A percentile compares a stretch with the other conserved stretches of the same genome.
phyloP scores from a whole-genome alignment of 1,140 invertebrate genomes.

The Drepana arcuata region DNA sequence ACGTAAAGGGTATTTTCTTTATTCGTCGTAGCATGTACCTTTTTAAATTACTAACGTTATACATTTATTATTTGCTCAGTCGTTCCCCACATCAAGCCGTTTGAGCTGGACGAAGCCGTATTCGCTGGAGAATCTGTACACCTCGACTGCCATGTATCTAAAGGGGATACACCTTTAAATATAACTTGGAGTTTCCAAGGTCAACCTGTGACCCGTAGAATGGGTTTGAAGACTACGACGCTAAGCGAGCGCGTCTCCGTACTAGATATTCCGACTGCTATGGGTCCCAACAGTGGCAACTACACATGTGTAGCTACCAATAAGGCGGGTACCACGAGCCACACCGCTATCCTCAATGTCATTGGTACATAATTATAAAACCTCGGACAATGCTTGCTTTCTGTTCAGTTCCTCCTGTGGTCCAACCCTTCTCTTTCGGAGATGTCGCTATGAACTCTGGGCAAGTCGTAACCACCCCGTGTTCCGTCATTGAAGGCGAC shows the following conservation, averaged over 20 bases:
- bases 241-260: slow-evolving; percentile 71
- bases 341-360: slow-evolving; percentile 76
- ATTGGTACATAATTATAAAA: slow-evolving; percentile 72
- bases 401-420: slow-evolving; percentile 78
- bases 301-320: slow-evolving; percentile 82
- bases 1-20: slow-evolving; percentile 75
- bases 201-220: slow-evolving; percentile 35
- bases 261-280: slow-evolving; percentile 72
- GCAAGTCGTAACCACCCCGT: slow-evolving; percentile 76
- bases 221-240: slow-evolving; percentile 67
- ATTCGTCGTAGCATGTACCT: slow-evolving; percentile 42
- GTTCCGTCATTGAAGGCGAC: slow-evolving; percentile 84
- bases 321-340: slow-evolving; percentile 76
- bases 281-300: slow-evolving; percentile 76
- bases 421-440: slow-evolving; percentile 81
- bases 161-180: slow-evolving; percentile 72
- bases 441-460: slow-evolving; percentile 79
- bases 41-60: slow-evolving; percentile 41
- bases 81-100: slow-evolving; percentile 78
- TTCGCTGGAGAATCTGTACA: slow-evolving; percentile 76
- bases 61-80: slow-evolving; percentile 69
- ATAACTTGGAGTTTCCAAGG: slow-evolving; percentile 69
- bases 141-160: slow-evolving; percentile 74
- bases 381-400: slow-evolving; percentile 47
- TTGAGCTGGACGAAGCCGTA: slow-evolving; percentile 76